A percentile compares a stretch with the other conserved stretches of the same genome.
Evolutionary conservation across 2,797 vertebrate species (phyloP).

Genomic region (Moxostoma hubbsi): DNA sequence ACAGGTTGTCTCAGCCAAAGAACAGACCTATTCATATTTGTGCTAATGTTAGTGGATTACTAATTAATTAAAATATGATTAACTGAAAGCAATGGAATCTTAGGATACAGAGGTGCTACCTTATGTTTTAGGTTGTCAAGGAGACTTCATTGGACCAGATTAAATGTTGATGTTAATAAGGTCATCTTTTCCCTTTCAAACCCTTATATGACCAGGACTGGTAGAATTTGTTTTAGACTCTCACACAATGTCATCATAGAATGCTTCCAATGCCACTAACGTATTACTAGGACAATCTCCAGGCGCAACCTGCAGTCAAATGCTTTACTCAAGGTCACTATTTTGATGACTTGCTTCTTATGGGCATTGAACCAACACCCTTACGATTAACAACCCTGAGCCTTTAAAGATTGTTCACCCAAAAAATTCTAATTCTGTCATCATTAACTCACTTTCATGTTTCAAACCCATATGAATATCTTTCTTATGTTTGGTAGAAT

Average conservation of each 20-base stretch:
- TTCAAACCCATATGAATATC: too few relatives aligned
- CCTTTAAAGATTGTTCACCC: too few relatives aligned
- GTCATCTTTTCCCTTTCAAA: slow-evolving; percentile 46
- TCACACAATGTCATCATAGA: not conserved
- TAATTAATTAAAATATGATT: slow-evolving; percentile 68
- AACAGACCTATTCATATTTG: slow-evolving; percentile 58
- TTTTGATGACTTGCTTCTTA: too few relatives aligned
- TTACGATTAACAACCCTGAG: too few relatives aligned
- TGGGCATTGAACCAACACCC: too few relatives aligned
- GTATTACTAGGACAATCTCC: too few relatives aligned
- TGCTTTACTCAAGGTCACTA: too few relatives aligned
- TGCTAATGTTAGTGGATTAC: slow-evolving; percentile 57
- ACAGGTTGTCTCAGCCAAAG: slow-evolving; percentile 25
- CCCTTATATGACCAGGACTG: not conserved
- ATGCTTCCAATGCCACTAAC: too few relatives aligned
- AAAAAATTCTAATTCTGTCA: too few relatives aligned
- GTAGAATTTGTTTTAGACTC: not conserved
- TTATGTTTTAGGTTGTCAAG: slow-evolving; percentile 55
- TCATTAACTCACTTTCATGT: too few relatives aligned
- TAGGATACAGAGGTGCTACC: slow-evolving; percentile 52
- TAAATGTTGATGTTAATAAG: slow-evolving; percentile 65
- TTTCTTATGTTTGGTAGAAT: too few relatives aligned
- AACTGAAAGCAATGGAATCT: slow-evolving; percentile 57
- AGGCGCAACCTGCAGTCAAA: too few relatives aligned
- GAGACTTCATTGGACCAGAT: slow-evolving; percentile 67